Conservation (phyloP, 2,113 vertebrate species). For the Dicentrarchus labrax region DNA sequence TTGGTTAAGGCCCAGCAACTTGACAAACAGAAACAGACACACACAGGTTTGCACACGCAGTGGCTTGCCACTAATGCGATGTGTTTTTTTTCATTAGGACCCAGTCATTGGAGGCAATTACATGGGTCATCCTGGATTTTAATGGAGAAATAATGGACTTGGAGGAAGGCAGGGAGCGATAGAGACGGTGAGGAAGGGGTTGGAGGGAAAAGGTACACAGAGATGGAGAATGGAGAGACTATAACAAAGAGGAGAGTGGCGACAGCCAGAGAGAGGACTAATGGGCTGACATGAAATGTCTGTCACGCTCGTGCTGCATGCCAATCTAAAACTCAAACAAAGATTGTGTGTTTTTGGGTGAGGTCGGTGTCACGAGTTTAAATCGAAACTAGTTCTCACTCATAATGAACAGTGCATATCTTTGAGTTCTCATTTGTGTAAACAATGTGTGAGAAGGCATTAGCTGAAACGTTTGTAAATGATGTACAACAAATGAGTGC, state of each 20-base stretch:
- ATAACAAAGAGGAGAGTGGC: background rate
- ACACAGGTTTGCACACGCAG: background rate
- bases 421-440: background rate
- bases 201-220: background rate
- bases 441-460: background rate
- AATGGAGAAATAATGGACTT: conserved; percentile 70
- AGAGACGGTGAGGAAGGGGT: conserved; percentile 3
- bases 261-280: background rate
- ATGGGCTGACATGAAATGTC: conserved; percentile 6
- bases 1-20: conserved; percentile 34
- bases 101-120: conserved; percentile 64
- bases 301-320: conserved; percentile 18
- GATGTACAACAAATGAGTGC: background rate
- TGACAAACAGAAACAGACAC: conserved; percentile 16
- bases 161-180: conserved; percentile 18
- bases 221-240: background rate
- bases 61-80: conserved; percentile 20
- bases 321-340: background rate
- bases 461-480: background rate
- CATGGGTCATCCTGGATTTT: conserved; percentile 60
- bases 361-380: too few species aligned
- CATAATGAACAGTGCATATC: background rate
- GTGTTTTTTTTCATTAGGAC: conserved; percentile 56
- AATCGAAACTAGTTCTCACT: background rate
- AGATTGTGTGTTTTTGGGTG: background rate